A percentile compares a stretch with the other conserved stretches of the same genome.
phyloP scores from a whole-genome alignment of 2,888 invertebrate species.

The Eurois occulta region DNA sequence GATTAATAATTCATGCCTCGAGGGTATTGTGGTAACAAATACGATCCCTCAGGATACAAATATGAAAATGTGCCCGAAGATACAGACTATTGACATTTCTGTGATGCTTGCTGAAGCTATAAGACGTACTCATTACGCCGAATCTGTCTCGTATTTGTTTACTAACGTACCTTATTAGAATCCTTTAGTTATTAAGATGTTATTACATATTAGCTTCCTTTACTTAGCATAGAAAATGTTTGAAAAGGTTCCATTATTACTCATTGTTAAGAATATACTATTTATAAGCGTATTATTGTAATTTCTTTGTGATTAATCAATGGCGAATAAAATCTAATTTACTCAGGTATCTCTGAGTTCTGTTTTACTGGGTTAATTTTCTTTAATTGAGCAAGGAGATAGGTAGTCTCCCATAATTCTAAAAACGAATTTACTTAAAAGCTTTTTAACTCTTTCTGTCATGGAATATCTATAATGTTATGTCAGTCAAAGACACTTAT shows the following conservation, averaged over 20 bases:
- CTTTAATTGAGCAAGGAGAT: neutral
- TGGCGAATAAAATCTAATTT: constrained; percentile 44
- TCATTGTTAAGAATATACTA: constrained; percentile 25
- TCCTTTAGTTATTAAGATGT: constrained; percentile 17
- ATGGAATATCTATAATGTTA: neutral
- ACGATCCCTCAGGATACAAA: constrained; percentile 97
- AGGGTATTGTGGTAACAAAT: constrained; percentile 97
- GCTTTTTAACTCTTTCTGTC: neutral
- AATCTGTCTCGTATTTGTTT: constrained; percentile 99
- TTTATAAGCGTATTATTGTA: constrained; percentile 35
- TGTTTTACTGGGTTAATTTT: constrained; percentile 19
- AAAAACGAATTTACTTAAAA: neutral
- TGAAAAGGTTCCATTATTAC: constrained; percentile 15
- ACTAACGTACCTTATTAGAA: constrained; percentile 97
- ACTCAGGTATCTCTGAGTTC: neutral
- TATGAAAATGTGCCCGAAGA: constrained; percentile 93
- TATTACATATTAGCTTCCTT: constrained; percentile 8
- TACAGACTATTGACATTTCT: constrained; percentile 99
- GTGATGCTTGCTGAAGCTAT: constrained; percentile 99
- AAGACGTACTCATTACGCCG: constrained; percentile 99
- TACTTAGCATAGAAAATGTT: constrained; percentile 26
- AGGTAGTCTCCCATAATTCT: neutral
- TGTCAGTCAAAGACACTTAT: neutral
- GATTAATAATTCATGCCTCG: constrained; percentile 96
- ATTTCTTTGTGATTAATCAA: constrained; percentile 23